A percentile compares a stretch with the other conserved stretches of the same genome.
Conservation (phyloP, 2,888 invertebrate genomes). For the Iphiclides podalirius region DNA sequence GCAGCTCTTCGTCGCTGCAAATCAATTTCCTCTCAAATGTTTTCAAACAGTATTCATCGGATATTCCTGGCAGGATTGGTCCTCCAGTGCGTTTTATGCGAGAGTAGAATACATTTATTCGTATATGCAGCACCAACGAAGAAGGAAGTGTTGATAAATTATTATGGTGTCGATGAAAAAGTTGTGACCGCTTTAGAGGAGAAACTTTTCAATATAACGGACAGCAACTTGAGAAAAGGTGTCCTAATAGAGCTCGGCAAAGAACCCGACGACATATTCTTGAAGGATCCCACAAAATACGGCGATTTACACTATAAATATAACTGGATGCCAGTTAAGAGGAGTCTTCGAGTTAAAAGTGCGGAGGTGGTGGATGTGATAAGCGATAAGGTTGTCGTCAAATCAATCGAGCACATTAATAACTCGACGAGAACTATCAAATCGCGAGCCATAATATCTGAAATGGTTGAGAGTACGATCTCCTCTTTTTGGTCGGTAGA, state of each 20-base stretch:
- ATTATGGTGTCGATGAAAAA: conserved; percentile 43
- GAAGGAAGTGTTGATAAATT: conserved; percentile 34
- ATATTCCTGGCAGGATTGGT: not conserved
- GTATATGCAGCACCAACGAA: conserved; percentile 39
- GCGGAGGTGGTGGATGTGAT: conserved; percentile 44
- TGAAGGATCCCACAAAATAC: conserved; percentile 56
- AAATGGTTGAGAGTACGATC: conserved; percentile 42
- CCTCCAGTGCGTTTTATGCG: conserved; percentile 25
- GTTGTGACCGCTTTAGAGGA: conserved; percentile 48
- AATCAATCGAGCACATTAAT: conserved; percentile 45
- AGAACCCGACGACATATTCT: conserved; percentile 48
- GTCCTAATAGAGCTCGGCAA: conserved; percentile 49
- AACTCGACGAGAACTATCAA: conserved; percentile 40
- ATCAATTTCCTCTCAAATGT: no score
- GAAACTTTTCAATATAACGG: conserved; percentile 50
- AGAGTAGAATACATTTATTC: conserved; percentile 42
- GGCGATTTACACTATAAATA: conserved; percentile 46
- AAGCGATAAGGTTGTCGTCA: conserved; percentile 40
- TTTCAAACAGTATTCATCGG: not conserved
- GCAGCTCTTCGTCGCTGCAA: no score
- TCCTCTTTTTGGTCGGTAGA: conserved; percentile 44
- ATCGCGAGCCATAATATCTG: conserved; percentile 34
- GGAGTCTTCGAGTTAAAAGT: conserved; percentile 42
- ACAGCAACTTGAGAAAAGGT: conserved; percentile 49
- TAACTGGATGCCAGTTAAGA: conserved; percentile 50